Evolutionary conservation across 1,140 invertebrate genomes (phyloP).

Genomic region (Diabrotica virgifera): DNA sequence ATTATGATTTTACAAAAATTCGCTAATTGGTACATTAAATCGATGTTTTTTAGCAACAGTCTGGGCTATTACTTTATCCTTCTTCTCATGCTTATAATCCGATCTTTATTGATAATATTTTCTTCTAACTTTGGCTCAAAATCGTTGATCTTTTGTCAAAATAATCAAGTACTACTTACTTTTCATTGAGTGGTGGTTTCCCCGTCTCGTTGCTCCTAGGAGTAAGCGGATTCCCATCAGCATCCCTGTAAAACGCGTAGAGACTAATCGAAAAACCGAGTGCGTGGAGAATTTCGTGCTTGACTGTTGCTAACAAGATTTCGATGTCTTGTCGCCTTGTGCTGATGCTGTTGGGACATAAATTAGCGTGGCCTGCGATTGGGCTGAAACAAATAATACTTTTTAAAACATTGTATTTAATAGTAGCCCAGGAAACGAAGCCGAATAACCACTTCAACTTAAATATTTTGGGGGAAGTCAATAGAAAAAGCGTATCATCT

Average conservation of each 20-base stretch:
- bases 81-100: no score
- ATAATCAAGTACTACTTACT: slow-evolving; percentile 58
- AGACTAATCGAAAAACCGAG: slow-evolving; percentile 93
- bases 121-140: background rate
- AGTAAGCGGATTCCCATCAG: slow-evolving; percentile 81
- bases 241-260: slow-evolving; percentile 89
- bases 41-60: no score
- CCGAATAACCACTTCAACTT: no score
- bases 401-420: no score
- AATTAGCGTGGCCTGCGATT: slow-evolving; percentile 96
- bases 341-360: slow-evolving; percentile 93
- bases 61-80: no score
- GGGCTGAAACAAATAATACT: slow-evolving; percentile 64
- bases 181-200: slow-evolving; percentile 83
- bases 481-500: no score
- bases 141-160: background rate
- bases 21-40: no score
- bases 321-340: slow-evolving; percentile 90
- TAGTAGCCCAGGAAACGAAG: no score
- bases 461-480: no score
- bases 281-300: slow-evolving; percentile 98
- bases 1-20: no score
- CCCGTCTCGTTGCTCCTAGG: slow-evolving; percentile 75
- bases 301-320: slow-evolving; percentile 92
- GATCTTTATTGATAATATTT: no score